Evolutionary conservation across 2,797 vertebrate genomes (phyloP), one percentile per base, ranked within the genome.

Genomic region (Margarornis squamiger): DNA sequence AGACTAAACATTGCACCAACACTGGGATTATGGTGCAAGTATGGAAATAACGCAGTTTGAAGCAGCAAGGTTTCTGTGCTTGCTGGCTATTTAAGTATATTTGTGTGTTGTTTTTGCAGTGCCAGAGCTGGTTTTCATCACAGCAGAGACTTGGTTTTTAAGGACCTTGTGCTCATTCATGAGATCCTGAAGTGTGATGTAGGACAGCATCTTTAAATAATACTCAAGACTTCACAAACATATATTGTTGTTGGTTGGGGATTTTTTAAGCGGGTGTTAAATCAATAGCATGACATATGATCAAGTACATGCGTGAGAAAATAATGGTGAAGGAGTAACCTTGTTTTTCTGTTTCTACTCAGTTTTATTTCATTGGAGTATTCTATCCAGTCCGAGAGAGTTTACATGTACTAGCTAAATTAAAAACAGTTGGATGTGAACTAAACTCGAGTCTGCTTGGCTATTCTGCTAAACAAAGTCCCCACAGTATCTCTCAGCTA

Each of bases 61-160:
- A 49, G 41, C 38, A 63, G 27, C 41, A 38, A 45, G 30, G 67
- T 85, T 74, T 85, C 23, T 3, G 1, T 82, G 45, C 71, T 82
- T 79, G 32, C 21, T 93, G 71, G 5, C 84, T 85, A 46, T 91
- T 93, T 92, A 89, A 87, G 78, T 91, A 20, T 59, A 57, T 85
- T 70, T 41, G 36, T 27, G 13, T 9, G 13, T 7, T 76, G 55
- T 7, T 84, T 78, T 73, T 73, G n/a, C 17, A 10, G 29, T 4
- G 5, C 65, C 27, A 52, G 67, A 73, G 38, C 78, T 79, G 68
- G 27, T 82, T 84, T 85, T 79, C 38, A 29, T 81, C 74, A 43
- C 55, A 32, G 13, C 1, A 7, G 62, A 21, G 24, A 52, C 38
- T 61, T 51, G 7, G 1, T 34, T 87, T 78, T 77, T 88, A 61